A percentile compares a stretch with the other conserved stretches of the same genome.
These are phyloP conservation scores for Esox niger DNA, from an alignment of 2,113 vertebrate species.

Conservation along the genomic window DNA sequence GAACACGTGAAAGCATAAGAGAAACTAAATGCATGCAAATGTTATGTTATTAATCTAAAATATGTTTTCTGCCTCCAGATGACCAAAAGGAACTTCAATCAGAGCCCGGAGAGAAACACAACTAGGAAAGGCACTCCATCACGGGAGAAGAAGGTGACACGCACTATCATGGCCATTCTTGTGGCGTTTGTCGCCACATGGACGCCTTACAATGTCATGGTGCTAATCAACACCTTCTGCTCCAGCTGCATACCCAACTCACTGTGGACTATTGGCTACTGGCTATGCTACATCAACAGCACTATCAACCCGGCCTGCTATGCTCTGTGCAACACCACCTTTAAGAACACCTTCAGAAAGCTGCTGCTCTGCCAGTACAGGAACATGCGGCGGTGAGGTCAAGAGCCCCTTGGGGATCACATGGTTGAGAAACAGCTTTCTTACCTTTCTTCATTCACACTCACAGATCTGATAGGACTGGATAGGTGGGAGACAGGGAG, in stretches of 20 bases:
- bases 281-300: slow-evolving; percentile 93
- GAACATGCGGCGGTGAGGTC: slow-evolving; percentile 85
- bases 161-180: slow-evolving; percentile 94
- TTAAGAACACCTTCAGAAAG: slow-evolving; percentile 98
- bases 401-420: too few species aligned
- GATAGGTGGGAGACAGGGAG: neutral
- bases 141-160: slow-evolving; percentile 94
- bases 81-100: slow-evolving; percentile 79
- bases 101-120: slow-evolving; percentile 79
- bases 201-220: slow-evolving; percentile 98
- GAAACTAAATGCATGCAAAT: neutral
- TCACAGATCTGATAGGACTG: neutral
- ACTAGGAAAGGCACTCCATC: slow-evolving; percentile 81
- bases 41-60: neutral
- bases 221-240: slow-evolving; percentile 96
- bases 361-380: slow-evolving; percentile 95
- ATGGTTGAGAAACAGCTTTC: neutral
- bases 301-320: slow-evolving; percentile 98
- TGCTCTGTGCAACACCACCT: slow-evolving; percentile 92
- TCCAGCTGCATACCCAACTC: slow-evolving; percentile 83
- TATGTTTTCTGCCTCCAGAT: slow-evolving; percentile 50
- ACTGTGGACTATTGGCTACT: slow-evolving; percentile 89
- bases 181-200: slow-evolving; percentile 83
- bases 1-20: too few species aligned
- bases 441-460: neutral